A percentile compares a stretch with the other conserved stretches of the same genome.
Conservation (phyloP, 2,797 vertebrate genomes). For the Lepus oiostolus region DNA sequence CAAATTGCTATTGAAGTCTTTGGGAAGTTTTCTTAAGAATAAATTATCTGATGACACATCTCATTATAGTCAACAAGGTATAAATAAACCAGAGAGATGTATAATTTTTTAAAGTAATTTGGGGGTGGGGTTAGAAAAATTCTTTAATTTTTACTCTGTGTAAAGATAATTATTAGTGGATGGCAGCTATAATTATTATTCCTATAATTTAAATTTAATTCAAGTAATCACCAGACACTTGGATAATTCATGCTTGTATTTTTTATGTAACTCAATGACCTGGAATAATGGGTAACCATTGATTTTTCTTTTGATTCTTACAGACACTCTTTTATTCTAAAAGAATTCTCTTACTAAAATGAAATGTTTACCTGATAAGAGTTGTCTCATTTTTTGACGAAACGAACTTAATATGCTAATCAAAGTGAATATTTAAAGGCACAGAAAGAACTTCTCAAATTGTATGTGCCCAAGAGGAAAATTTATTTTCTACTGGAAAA, state of each 20-base stretch:
- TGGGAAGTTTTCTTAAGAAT: background rate
- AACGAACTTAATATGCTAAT: constrained; percentile 23
- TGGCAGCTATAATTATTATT: constrained; percentile 36
- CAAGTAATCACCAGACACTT: background rate
- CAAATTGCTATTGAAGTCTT: constrained; percentile 43
- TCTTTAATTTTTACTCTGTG: constrained; percentile 21
- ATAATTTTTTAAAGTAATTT: constrained; percentile 46
- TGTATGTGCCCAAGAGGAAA: background rate
- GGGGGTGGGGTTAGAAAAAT: background rate
- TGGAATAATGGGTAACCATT: background rate
- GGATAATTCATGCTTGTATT: background rate
- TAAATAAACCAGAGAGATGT: background rate
- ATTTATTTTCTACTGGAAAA: constrained; percentile 82
- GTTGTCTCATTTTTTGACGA: background rate
- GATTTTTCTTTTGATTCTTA: constrained; percentile 49
- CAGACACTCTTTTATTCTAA: background rate
- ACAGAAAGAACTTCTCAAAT: background rate
- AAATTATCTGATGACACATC: background rate
- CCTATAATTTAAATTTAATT: constrained; percentile 50
- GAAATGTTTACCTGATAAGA: background rate
- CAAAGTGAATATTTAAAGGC: background rate
- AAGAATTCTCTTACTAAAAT: constrained; percentile 45
- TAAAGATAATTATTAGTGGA: constrained; percentile 36
- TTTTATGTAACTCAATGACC: background rate
- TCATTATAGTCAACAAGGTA: background rate